Evolutionary conservation across 2,888 invertebrate species (phyloP).

Genomic region (Hirtodrosophila cameraria): DNA sequence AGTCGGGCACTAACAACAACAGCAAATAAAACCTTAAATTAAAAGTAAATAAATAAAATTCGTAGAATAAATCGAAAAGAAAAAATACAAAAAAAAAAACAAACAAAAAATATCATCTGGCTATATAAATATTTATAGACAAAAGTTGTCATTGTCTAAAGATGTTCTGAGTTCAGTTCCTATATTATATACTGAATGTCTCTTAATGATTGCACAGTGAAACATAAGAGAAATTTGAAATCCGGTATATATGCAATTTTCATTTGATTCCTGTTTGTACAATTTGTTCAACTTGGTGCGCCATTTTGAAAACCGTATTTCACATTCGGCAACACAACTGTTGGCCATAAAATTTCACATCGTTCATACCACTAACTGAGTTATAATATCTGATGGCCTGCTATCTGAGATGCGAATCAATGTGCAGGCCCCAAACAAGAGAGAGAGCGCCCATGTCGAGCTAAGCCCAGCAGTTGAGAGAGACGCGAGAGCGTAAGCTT

Average conservation of each 20-base stretch:
- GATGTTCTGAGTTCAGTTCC: slow-evolving; percentile 55
- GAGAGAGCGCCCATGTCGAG: slow-evolving; percentile 15
- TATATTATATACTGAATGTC: background rate
- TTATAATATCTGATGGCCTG: slow-evolving; percentile 32
- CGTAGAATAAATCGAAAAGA: slow-evolving; percentile 14
- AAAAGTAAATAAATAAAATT: slow-evolving; percentile 64
- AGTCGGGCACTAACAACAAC: slow-evolving; percentile 26
- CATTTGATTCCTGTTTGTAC: slow-evolving; percentile 6
- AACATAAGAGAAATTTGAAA: background rate
- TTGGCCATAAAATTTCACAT: slow-evolving; percentile 42
- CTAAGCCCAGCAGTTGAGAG: background rate
- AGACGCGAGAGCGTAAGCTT: slow-evolving; percentile 30
- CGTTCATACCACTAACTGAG: slow-evolving; percentile 38
- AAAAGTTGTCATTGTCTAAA: slow-evolving; percentile 55
- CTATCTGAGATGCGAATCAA: slow-evolving; percentile 45
- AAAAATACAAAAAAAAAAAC: slow-evolving; percentile 34
- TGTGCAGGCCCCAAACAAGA: slow-evolving; percentile 28
- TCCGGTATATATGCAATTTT: slow-evolving; percentile 2
- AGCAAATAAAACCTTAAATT: slow-evolving; percentile 53
- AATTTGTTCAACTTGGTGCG: slow-evolving; percentile 6
- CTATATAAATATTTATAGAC: slow-evolving; percentile 70
- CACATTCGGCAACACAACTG: background rate
- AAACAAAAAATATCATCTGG: slow-evolving; percentile 25
- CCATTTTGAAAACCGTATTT: slow-evolving; percentile 36
- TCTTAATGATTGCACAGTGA: slow-evolving; percentile 34